These are phyloP conservation scores for Metopolophium dirhodum DNA, from an alignment of 1,140 invertebrate species.

Conservation along the genomic window DNA sequence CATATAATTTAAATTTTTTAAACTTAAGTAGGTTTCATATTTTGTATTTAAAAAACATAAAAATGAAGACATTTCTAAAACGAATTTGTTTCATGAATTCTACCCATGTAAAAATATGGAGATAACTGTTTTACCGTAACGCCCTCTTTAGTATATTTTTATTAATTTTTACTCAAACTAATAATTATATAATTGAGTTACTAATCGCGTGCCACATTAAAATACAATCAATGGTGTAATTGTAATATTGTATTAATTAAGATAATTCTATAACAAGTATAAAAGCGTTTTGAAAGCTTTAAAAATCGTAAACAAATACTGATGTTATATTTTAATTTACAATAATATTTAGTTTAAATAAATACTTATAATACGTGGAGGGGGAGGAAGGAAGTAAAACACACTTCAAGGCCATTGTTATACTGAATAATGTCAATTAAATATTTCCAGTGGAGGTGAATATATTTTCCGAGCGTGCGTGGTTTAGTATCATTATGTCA, in stretches of 20 bases:
- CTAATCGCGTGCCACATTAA: background rate
- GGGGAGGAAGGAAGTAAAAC: background rate
- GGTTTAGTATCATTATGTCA: background rate
- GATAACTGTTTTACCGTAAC: background rate
- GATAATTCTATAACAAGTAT: background rate
- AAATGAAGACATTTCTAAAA: background rate
- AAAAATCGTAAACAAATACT: background rate
- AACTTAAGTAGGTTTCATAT: background rate
- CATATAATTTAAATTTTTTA: background rate
- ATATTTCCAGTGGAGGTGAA: background rate
- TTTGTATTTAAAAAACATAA: background rate
- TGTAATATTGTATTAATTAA: background rate
- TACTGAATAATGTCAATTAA: constrained; percentile 6
- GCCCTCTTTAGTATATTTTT: background rate
- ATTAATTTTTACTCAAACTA: background rate
- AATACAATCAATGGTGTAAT: background rate
- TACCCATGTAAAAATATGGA: background rate
- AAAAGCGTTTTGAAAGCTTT: background rate
- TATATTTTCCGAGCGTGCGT: background rate
- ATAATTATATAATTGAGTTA: background rate
- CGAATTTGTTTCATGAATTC: background rate
- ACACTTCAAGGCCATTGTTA: background rate
- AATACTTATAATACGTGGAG: background rate
- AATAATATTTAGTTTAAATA: background rate
- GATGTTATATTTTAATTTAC: background rate